These are phyloP conservation scores for Dysdera silvatica DNA, from an alignment of 1,140 invertebrate genomes.

Conservation along the genomic window DNA sequence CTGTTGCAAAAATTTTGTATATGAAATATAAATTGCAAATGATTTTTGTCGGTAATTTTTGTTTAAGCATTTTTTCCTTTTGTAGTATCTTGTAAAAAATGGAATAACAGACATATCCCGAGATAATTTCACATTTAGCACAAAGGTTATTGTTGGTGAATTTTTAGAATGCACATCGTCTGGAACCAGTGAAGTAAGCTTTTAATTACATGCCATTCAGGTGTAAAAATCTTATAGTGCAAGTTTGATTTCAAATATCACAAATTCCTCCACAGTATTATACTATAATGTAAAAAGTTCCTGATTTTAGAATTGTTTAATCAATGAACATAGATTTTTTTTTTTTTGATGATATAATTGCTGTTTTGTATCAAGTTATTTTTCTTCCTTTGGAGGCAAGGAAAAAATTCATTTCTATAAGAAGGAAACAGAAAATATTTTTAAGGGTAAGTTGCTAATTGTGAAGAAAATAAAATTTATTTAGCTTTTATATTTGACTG, in stretches of 20 bases:
- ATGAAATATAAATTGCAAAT: not conserved
- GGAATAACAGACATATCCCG: slow-evolving; percentile 58
- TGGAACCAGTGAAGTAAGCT: slow-evolving; percentile 35
- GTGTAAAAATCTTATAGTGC: not conserved
- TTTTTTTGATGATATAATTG: not conserved
- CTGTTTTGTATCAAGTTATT: no score
- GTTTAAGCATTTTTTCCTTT: not conserved
- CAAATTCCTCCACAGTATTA: no score
- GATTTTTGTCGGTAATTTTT: not conserved
- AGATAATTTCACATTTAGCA: slow-evolving; percentile 87
- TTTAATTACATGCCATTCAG: not conserved
- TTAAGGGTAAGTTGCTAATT: no score
- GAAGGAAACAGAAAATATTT: no score
- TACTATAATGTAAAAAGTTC: not conserved
- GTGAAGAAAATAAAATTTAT: no score
- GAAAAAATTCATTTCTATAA: no score
- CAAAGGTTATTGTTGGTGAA: slow-evolving; percentile 76
- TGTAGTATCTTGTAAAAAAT: slow-evolving; percentile 44
- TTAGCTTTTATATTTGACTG: no score
- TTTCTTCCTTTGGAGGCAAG: no score
- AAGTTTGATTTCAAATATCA: no score
- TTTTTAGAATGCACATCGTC: slow-evolving; percentile 59
- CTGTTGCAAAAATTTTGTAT: not conserved
- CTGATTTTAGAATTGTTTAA: not conserved
- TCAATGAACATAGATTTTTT: not conserved